phyloP scores from a whole-genome alignment of 2,888 invertebrate genomes.

The Lamproptera curius region DNA sequence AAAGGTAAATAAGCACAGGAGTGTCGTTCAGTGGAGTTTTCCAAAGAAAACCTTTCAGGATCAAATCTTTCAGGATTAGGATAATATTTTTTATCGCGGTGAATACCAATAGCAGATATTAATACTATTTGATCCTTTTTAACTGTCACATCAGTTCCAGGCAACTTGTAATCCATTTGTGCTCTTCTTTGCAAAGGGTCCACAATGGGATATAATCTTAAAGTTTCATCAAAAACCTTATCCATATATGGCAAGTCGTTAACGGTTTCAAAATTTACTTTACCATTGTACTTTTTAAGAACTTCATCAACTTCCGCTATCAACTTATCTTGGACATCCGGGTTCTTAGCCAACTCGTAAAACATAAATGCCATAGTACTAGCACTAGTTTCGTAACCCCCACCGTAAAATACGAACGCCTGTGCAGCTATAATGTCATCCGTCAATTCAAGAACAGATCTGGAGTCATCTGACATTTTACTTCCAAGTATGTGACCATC shows the following conservation, averaged over 20 bases:
- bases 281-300: constrained; percentile 37
- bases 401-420: constrained; percentile 59
- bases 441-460: no score
- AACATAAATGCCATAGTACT: constrained; percentile 50
- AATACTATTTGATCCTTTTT: constrained; percentile 44
- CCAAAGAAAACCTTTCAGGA: constrained; percentile 59
- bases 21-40: constrained; percentile 40
- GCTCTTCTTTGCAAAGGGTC: constrained; percentile 51
- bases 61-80: constrained; percentile 61
- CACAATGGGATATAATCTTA: constrained; percentile 63
- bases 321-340: constrained; percentile 47
- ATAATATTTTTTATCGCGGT: constrained; percentile 56
- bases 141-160: constrained; percentile 46
- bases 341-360: constrained; percentile 50
- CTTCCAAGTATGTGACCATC: no score
- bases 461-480: no score
- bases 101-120: constrained; percentile 49
- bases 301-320: constrained; percentile 29
- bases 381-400: constrained; percentile 64
- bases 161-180: constrained; percentile 42
- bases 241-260: constrained; percentile 52
- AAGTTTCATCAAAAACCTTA: constrained; percentile 35
- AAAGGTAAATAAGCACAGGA: constrained; percentile 56
- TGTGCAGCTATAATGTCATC: constrained; percentile 52
- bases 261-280: constrained; percentile 51